Evolutionary conservation across 1,140 invertebrate genomes (phyloP).

Genomic region (Zaprionus capensis): DNA sequence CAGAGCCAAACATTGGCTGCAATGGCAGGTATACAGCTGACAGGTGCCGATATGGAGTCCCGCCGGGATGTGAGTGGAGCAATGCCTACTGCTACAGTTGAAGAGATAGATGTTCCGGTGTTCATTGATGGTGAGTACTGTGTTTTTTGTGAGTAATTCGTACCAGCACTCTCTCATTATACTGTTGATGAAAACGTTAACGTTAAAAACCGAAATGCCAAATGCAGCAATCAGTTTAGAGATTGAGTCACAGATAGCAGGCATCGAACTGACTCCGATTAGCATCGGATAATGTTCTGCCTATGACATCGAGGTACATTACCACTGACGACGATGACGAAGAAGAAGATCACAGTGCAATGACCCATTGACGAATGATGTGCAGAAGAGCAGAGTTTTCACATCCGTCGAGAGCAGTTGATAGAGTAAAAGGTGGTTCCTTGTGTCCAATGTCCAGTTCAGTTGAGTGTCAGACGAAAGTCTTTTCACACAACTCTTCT

Average conservation of each 20-base stretch:
- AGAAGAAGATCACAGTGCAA: conserved; percentile 78
- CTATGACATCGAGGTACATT: conserved; percentile 78
- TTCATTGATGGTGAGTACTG: conserved; percentile 84
- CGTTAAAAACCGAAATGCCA: background rate
- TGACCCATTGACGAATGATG: conserved; percentile 73
- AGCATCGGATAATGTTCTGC: conserved; percentile 34
- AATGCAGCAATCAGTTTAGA: conserved; percentile 72
- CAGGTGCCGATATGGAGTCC: conserved; percentile 78
- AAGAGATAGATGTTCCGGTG: conserved; percentile 84
- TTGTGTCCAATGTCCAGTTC: background rate
- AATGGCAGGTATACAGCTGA: conserved; percentile 82
- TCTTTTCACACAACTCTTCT: background rate
- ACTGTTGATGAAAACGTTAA: conserved; percentile 52
- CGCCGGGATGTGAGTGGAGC: conserved; percentile 82
- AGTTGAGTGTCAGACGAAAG: background rate
- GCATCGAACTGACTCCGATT: conserved; percentile 43
- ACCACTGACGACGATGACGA: conserved; percentile 56
- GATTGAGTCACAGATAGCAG: conserved; percentile 75
- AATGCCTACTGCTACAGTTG: conserved; percentile 84
- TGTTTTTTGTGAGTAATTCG: conserved; percentile 78
- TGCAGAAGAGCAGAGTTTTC: conserved; percentile 17
- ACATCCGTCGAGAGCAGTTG: conserved; percentile 37
- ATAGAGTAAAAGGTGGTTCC: conserved; percentile 24
- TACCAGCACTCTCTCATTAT: conserved; percentile 78
- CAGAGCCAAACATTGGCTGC: conserved; percentile 68